Base-by-base conservation (phyloP, 2,113 vertebrate species). In the Dascyllus trimaculatus region DNA sequence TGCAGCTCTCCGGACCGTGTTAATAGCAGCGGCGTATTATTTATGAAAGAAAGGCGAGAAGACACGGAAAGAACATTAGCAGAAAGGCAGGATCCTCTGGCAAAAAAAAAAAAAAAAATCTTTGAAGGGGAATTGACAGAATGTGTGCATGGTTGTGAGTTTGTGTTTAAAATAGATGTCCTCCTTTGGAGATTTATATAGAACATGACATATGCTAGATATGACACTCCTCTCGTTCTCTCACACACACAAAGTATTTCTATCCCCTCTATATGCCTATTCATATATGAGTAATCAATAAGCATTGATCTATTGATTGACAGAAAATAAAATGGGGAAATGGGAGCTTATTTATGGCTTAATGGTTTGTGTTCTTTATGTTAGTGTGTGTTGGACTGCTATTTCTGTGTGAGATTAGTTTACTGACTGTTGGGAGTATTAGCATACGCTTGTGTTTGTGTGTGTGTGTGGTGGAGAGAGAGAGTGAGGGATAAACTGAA, bases 1-100 rank as follows among this genome's bases (percentile, higher is more conserved):
- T 60, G 70, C 43, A 70, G 73, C 17, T 48, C 51, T 72, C 71
- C 62, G 60, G 71, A 79, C 84, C 71, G 25, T 59, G 68, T 85
- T 88, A 75, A 90, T 86, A 75, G 58, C 60, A 54, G 69, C 2
- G 1, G 35, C 21, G 21, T 83, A 83, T 90, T 85, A 90, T 91
- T 92, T 79, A 92, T 90, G 85, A 85, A 81, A 78, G 66, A 60
- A 53, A 73, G 65, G 74, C 49, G 56, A 68, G 48, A 79, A 59
- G 73, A 92, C 89, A 88, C n/a, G 58, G 59, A 82, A 90, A 92
- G 43, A 82, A 88, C 88, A 91, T 92, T 89, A 85, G 71, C 68
- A 48, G 49, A 26, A 59, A 71, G 58, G n/a, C 48, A 11, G 49
- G 17, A 35, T 77, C 29, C 63, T 65, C 22, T 32, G n/a, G 29